Base-by-base conservation (phyloP, 2,113 vertebrate species). In the Myotis lucifugus region DNA sequence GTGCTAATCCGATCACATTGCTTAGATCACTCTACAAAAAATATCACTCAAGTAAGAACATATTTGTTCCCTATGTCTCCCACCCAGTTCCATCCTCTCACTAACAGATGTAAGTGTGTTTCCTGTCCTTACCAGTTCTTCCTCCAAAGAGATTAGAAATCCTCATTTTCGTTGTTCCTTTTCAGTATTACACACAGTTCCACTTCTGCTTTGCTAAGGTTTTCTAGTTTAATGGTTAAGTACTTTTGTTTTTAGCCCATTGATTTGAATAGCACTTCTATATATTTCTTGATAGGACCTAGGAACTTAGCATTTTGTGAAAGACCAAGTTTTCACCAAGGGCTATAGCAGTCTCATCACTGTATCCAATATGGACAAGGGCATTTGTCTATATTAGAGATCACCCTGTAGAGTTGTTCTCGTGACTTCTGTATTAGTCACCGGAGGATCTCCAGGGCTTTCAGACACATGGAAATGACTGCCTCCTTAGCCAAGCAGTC, bases 181-280 rank as follows among this genome's bases (percentile, higher is more conserved):
- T 59, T 2, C 23, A 73, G 13, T 93, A 48, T 74, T 95, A 85
- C 92, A 88, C 32, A 56, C 34, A 69, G 34, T 37, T 73, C 8
- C 27, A 70, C 46, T 84, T 92, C 88, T 90, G 18, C 82, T 95
- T 81, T 59, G 13, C 18, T 69, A 82, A 78, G 52, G 2, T 77
- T 93, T 95, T 88, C 27, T 50, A 85, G 86, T 94, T 85, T 89
- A 95, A 73, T 88, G 37, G 32, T 67, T 72, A 94, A 86, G 56
- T 83, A 79, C 40, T 83, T 94, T 78, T 66, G 37, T 29, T 73
- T 94, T 95, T 69, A 94, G 50, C 1, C 50, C n/a, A 83, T 50
- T 79, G 56, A 94, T 90, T 86, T 91, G 37, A 76, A 88, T 74
- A 91, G 18, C n/a, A 5, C 19, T 72, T 92, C 54, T 42, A 25